Evolutionary conservation across 2,888 invertebrate species (phyloP).

Genomic region (Bimastos eiseni): DNA sequence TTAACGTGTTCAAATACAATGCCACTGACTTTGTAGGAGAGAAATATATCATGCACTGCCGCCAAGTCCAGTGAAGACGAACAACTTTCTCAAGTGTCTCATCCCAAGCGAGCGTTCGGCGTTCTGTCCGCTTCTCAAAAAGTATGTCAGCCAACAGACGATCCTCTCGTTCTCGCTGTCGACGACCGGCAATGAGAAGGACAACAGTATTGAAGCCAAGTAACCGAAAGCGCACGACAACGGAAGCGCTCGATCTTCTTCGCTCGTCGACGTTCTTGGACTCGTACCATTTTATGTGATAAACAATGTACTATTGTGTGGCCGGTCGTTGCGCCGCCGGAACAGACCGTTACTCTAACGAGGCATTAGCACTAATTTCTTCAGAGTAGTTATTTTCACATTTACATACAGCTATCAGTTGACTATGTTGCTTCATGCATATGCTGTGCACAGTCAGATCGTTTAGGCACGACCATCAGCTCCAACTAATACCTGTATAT

Average conservation of each 20-base stretch:
- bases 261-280: background rate
- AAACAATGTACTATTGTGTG: background rate
- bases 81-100: slow-evolving; percentile 23
- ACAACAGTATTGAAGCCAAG: slow-evolving; percentile 20
- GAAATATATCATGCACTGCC: background rate
- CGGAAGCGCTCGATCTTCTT: background rate
- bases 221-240: background rate
- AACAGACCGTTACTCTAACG: background rate
- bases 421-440: background rate
- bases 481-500: slow-evolving; percentile 25
- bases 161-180: slow-evolving; percentile 29
- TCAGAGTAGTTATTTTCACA: slow-evolving; percentile 17
- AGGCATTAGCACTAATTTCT: slow-evolving; percentile 6
- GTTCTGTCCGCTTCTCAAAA: slow-evolving; percentile 31
- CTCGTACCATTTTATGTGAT: slow-evolving; percentile 13
- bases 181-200: background rate
- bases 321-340: background rate
- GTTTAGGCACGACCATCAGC: background rate
- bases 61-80: slow-evolving; percentile 27
- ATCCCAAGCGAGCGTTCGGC: slow-evolving; percentile 32
- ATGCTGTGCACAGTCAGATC: background rate
- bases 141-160: slow-evolving; percentile 29
- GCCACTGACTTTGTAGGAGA: background rate
- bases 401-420: background rate
- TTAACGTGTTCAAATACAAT: too few species aligned